Percentiles rank a stretch among this genome's conserved stretches.
phyloP scores from a whole-genome alignment of 2,888 invertebrate species.

The Entomobrya multifasciata region DNA sequence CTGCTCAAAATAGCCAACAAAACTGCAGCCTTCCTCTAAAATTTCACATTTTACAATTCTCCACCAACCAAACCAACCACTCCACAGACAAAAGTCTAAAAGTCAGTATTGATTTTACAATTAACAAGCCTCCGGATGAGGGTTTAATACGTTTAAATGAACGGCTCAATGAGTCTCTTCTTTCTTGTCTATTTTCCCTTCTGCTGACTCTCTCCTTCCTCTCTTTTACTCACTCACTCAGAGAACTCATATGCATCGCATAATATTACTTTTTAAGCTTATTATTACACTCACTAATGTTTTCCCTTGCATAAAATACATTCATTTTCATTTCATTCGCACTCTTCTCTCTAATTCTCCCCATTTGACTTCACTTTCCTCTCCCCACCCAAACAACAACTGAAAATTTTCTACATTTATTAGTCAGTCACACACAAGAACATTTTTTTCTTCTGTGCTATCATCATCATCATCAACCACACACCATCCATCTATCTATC shows the following conservation, averaged over 20 bases:
- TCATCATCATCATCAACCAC: not conserved
- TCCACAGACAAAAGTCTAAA: constrained; percentile 46
- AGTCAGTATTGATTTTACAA: constrained; percentile 77
- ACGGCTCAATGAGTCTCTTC: constrained; percentile 43
- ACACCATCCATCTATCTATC: not conserved
- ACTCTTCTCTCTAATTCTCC: too few species aligned
- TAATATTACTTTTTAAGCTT: constrained; percentile 25
- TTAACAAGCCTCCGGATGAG: constrained; percentile 74
- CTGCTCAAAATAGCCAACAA: too few species aligned
- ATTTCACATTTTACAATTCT: too few species aligned
- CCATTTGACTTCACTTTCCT: constrained; percentile 44
- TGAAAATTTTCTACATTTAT: not conserved
- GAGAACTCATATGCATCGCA: not conserved
- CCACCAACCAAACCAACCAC: too few species aligned
- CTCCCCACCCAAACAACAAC: constrained; percentile 9
- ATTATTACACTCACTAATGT: constrained; percentile 20
- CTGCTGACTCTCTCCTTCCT: not conserved
- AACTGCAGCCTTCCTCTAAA: too few species aligned
- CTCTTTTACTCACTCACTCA: too few species aligned
- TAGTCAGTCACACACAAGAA: constrained; percentile 29
- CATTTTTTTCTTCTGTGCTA: not conserved
- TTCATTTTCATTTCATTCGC: constrained; percentile 23
- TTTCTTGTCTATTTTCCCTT: constrained; percentile 1
- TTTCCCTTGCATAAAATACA: constrained; percentile 22
- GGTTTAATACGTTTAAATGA: constrained; percentile 64